phyloP scores from a whole-genome alignment of 2,797 vertebrate genomes.

The Brotula barbata region DNA sequence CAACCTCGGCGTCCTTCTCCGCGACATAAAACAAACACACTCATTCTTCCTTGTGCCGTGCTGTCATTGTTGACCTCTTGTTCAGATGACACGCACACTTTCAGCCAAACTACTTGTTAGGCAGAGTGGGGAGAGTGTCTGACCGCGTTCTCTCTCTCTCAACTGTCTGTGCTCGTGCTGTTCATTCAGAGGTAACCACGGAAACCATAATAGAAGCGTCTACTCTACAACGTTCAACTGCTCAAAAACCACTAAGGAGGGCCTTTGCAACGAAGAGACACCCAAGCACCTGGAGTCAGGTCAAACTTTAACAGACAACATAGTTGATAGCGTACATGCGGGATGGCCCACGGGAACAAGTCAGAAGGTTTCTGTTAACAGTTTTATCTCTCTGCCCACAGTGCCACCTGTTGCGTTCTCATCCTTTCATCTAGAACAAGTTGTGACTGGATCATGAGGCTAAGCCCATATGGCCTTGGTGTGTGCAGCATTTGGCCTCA shows the following conservation, averaged over 20 bases:
- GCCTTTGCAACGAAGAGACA: not conserved
- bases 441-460: not conserved
- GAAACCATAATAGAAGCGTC: not conserved
- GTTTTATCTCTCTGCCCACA: slow-evolving; percentile 26
- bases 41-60: not conserved
- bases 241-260: no score
- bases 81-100: not conserved
- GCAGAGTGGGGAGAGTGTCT: not conserved
- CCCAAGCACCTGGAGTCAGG: not conserved
- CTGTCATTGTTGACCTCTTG: slow-evolving; percentile 2
- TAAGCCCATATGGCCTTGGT: no score
- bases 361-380: not conserved
- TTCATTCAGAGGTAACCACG: no score
- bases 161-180: no score
- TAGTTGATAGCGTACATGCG: not conserved
- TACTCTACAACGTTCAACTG: no score
- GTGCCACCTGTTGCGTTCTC: slow-evolving; percentile 39
- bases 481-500: no score
- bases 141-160: not conserved
- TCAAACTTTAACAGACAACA: no score
- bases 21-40: slow-evolving; percentile 3
- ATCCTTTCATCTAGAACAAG: not conserved
- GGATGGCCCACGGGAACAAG: slow-evolving; percentile 7
- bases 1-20: slow-evolving; percentile 1
- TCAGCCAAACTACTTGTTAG: slow-evolving; percentile 16